Conservation (phyloP, 2,113 vertebrate species). For the Perca fluviatilis region DNA sequence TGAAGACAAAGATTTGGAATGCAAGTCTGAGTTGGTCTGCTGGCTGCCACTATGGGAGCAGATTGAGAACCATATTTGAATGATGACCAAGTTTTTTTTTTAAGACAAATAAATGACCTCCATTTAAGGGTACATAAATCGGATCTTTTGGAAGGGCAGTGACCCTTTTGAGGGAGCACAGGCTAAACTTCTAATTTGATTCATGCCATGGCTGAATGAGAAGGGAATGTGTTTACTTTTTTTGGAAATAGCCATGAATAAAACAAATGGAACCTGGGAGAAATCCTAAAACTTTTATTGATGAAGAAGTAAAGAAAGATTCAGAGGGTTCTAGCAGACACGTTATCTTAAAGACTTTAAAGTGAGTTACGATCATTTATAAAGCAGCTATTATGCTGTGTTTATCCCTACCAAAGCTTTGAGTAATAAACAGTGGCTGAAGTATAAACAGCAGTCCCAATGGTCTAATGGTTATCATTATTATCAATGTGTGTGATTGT, state of each 20-base stretch:
- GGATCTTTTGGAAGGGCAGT: slow-evolving; percentile 30
- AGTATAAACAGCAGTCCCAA: slow-evolving; percentile 29
- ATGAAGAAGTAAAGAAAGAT: slow-evolving; percentile 38
- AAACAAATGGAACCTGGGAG: slow-evolving; percentile 53
- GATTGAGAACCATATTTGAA: slow-evolving; percentile 44
- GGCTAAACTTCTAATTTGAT: slow-evolving; percentile 52
- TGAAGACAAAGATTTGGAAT: slow-evolving; percentile 50
- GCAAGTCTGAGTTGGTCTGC: slow-evolving; percentile 56
- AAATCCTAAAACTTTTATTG: slow-evolving; percentile 36
- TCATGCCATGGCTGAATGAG: slow-evolving; percentile 61
- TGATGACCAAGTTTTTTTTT: slow-evolving; percentile 30
- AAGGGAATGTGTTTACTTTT: slow-evolving; percentile 73
- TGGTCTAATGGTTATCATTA: slow-evolving; percentile 12
- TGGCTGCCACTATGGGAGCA: slow-evolving; percentile 48
- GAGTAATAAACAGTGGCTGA: slow-evolving; percentile 31
- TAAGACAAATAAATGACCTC: slow-evolving; percentile 55
- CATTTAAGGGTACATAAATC: slow-evolving; percentile 67
- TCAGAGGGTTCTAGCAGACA: slow-evolving; percentile 4
- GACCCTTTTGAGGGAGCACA: slow-evolving; percentile 48
- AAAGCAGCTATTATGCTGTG: slow-evolving; percentile 4
- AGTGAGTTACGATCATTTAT: slow-evolving; percentile 22
- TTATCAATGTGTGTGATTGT: neutral
- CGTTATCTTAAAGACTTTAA: slow-evolving; percentile 7
- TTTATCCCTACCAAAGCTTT: slow-evolving; percentile 33
- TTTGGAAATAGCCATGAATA: slow-evolving; percentile 54